Conservation (phyloP, 2,888 invertebrate genomes). For the Flexamia atlantica region DNA sequence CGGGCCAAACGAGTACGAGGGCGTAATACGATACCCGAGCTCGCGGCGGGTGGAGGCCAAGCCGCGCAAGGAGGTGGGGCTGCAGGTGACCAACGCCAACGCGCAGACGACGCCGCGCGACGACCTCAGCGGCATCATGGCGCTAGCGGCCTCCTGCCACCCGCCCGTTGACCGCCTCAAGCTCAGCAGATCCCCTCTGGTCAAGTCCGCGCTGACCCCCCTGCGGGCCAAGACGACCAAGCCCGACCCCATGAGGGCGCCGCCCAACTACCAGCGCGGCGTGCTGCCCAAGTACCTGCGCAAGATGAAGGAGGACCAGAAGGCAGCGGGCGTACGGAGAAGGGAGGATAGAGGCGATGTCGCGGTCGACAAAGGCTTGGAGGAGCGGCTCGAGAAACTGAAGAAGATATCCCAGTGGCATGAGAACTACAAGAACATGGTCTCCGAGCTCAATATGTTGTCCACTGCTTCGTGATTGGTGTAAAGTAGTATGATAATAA, state of each 20-base stretch:
- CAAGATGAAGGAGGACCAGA: slow-evolving; percentile 30
- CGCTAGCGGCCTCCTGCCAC: neutral
- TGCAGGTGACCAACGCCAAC: slow-evolving; percentile 20
- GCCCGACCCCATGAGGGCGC: slow-evolving; percentile 16
- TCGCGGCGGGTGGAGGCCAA: slow-evolving; percentile 5
- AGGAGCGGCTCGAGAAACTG: slow-evolving; percentile 6
- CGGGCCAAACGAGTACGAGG: slow-evolving; percentile 13
- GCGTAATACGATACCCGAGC: slow-evolving; percentile 28
- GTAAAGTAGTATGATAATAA: too few species aligned
- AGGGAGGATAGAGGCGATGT: neutral
- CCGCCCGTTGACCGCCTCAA: slow-evolving; percentile 1
- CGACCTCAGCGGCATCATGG: neutral
- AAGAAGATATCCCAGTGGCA: slow-evolving; percentile 20
- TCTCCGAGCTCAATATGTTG: slow-evolving; percentile 24
- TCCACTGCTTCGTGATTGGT: neutral
- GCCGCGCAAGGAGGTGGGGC: slow-evolving; percentile 15
- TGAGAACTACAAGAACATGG: slow-evolving; percentile 35
- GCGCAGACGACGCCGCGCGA: slow-evolving; percentile 7
- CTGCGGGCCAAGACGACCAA: neutral
- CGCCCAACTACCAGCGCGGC: slow-evolving; percentile 31
- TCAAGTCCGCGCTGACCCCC: neutral
- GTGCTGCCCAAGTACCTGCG: slow-evolving; percentile 33
- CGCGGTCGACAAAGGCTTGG: neutral
- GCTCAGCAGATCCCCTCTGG: neutral
- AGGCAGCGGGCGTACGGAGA: neutral